Base-by-base conservation (phyloP, 2,113 vertebrate species). In the Scatophagus argus region DNA sequence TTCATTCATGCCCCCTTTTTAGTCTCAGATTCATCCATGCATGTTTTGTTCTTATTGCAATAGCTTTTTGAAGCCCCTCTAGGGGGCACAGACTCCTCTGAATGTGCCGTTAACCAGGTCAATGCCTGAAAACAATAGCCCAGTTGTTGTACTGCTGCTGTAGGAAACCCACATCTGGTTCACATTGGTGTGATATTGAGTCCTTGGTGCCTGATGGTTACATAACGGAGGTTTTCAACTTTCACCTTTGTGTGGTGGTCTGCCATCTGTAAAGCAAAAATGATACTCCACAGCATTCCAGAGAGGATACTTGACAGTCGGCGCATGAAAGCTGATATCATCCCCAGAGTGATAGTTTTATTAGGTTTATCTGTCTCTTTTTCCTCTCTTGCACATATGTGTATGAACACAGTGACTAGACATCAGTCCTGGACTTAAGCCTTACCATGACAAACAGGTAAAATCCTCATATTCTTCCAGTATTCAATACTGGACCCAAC, bases 121-220 rank as follows among this genome's bases (percentile, higher is more conserved):
- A 85, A 43, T 68, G 62, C 69, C 13, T 82, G 58, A 74, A 86
- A 90, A 92, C 88, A 92, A 91, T 82, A 73, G 86, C 5, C 61
- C 78, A 59, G 86, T 93, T 93, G 87, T 90, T 51, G 34, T 44
- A 1, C 52, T 36, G 74, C 87, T 55, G 76, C 80, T 77, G 81
- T 41, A 79, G 32, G 51, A 87, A 77, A 74, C 60, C 54, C 85
- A 92, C 91, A 93, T 93, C 91, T 93, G 91, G 87, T 91, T 91
- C 78, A 32, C 85, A 89, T 93, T 31, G 56, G 58, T 71, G 73
- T 39, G 60, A 71, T 66, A 68, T 39, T 46, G 65, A 79, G 46
- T 69, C 60, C 76, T 71, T 54, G 71, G 68, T 84, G 85, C 72
- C 81, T 68, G 68, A 13, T 8, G 51, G 80, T 90, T 92, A 86